Conservation (phyloP, 2,888 invertebrate genomes). For the Nemurella pictetii region DNA sequence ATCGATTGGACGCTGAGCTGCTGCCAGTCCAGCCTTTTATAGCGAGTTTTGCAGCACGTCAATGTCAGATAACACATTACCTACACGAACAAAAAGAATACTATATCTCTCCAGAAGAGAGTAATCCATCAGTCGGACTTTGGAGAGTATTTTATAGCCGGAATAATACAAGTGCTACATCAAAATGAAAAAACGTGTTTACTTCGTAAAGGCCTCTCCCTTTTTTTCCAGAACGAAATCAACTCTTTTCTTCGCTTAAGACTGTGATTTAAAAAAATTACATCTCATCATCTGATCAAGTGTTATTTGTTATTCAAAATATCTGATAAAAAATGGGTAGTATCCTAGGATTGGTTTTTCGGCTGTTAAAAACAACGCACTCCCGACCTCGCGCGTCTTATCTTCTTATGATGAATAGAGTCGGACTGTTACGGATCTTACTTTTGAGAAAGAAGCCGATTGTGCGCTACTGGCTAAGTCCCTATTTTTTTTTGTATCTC, state of each 20-base stretch:
- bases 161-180: background rate
- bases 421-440: constrained; percentile 13
- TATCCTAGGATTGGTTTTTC: constrained; percentile 2
- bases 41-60: background rate
- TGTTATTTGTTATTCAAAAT: constrained; percentile 21
- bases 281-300: background rate
- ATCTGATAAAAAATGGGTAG: background rate
- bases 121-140: background rate
- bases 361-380: background rate
- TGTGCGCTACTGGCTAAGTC: background rate
- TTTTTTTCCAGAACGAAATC: background rate
- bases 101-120: background rate
- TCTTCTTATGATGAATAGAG: constrained; percentile 25
- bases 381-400: constrained; percentile 11
- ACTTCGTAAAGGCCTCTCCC: background rate
- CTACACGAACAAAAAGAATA: background rate
- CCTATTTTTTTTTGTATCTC: background rate
- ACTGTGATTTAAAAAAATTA: background rate
- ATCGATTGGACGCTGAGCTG: background rate
- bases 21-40: background rate
- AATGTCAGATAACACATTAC: background rate
- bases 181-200: background rate
- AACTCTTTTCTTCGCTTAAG: background rate
- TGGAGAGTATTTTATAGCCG: background rate
- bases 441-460: constrained; percentile 13